phyloP scores from a whole-genome alignment of 1,140 invertebrate species.

The Drosophila equinoxialis region DNA sequence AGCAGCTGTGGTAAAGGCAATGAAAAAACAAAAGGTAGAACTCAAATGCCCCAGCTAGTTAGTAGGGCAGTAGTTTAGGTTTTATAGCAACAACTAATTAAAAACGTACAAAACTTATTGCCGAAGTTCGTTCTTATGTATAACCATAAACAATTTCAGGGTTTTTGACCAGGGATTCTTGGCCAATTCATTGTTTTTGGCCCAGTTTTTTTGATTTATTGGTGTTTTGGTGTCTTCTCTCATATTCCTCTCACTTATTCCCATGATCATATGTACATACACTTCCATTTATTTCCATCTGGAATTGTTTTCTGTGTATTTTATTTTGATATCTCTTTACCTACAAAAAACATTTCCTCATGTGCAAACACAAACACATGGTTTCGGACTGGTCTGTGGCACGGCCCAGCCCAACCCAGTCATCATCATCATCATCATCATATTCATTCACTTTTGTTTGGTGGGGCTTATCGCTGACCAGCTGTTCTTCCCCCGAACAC shows the following conservation, averaged over 20 bases:
- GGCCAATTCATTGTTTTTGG: neutral
- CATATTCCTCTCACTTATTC: neutral
- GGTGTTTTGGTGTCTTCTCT: neutral
- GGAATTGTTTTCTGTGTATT: neutral
- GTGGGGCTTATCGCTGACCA: neutral
- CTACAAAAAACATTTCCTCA: constrained; percentile 5
- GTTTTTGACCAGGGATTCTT: too few species aligned
- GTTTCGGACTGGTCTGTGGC: constrained; percentile 1
- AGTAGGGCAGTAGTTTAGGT: neutral
- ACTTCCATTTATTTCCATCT: neutral
- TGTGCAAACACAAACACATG: constrained; percentile 15
- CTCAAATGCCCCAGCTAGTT: neutral
- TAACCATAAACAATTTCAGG: too few species aligned
- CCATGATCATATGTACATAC: neutral
- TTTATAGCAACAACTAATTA: neutral
- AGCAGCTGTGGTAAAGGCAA: neutral
- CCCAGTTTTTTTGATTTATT: neutral
- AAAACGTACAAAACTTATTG: too few species aligned
- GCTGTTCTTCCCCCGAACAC: neutral
- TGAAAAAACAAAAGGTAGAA: neutral
- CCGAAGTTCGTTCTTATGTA: too few species aligned
- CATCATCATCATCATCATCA: constrained; percentile 3
- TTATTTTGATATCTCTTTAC: constrained; percentile 11
- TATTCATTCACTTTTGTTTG: constrained; percentile 18
- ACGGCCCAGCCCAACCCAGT: neutral